Evolutionary conservation across 2,113 vertebrate species (phyloP).

Genomic region (Maccullochella peelii): DNA sequence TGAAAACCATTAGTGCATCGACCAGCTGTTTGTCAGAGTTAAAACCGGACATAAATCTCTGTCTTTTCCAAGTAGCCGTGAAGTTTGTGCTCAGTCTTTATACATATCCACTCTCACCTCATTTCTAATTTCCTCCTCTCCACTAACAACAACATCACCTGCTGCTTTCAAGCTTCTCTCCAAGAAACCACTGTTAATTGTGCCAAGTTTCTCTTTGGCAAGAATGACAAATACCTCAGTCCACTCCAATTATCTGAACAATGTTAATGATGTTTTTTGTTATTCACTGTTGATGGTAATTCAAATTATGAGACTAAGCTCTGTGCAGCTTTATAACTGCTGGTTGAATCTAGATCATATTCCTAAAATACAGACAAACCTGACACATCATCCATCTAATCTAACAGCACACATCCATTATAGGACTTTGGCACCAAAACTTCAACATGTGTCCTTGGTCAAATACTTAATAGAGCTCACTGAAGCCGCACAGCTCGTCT

Average conservation of each 20-base stretch:
- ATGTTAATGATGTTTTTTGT: constrained; percentile 18
- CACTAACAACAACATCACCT: constrained; percentile 32
- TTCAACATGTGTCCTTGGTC: constrained; percentile 32
- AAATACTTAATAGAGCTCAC: constrained; percentile 24
- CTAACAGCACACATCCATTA: constrained; percentile 2
- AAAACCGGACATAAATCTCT: constrained; percentile 42
- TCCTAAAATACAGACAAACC: constrained; percentile 23
- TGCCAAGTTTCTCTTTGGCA: constrained; percentile 5
- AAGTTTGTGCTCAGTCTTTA: constrained; percentile 9
- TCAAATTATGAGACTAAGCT: background rate
- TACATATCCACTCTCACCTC: constrained; percentile 24
- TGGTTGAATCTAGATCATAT: background rate
- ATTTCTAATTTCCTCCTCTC: constrained; percentile 17
- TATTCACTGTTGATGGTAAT: background rate
- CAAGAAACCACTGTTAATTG: constrained; percentile 23
- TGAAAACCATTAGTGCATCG: constrained; percentile 21
- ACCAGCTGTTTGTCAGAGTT: constrained; percentile 49
- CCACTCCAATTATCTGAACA: constrained; percentile 37
- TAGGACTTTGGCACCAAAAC: background rate
- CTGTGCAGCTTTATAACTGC: background rate
- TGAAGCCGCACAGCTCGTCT: constrained; percentile 17
- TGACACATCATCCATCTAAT: constrained; percentile 1
- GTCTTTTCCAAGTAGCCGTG: background rate
- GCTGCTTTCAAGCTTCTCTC: constrained; percentile 25
- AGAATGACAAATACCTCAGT: constrained; percentile 25